Evolutionary conservation across 2,888 invertebrate genomes (phyloP), one percentile per base, ranked within the genome.

Genomic region (Napeogenes inachia): DNA sequence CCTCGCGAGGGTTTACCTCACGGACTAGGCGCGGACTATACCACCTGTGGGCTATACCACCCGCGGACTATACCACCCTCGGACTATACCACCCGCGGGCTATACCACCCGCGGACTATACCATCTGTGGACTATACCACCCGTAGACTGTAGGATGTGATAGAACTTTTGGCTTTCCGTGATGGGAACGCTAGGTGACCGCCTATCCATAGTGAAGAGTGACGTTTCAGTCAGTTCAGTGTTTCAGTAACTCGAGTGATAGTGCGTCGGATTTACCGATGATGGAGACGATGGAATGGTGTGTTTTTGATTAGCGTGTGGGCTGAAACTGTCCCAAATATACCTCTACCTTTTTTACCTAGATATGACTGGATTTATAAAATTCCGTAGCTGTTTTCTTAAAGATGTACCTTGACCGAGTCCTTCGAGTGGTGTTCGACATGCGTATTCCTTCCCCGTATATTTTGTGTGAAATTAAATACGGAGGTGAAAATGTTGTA

Each of bases 1-100:
- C 74, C 73, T 71, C 63, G 72, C 86, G 73, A 71, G 79, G 67
- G 81, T 89, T 67, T 89, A 87, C 80, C 87, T 89, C 78, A 87
- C 74, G 76, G 66, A 68, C 69, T 69, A 69, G 69, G 62, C 67
- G 67, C 63, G 58, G 56, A 42, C 10, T 42, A 10, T 10, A 21
- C 21, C 21, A 21, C 21, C 21, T 21, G 21, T 21, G 21, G 21
- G 21, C 21, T 21, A 21, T 21, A 21, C 21, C 21, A 21, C 38
- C 38, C 38, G 8, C 50, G 45, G 30, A 38, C n/a, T 59, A 45
- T 54, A 38, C 13, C n/a, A n/a, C n/a, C 47, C 47, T 3, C n/a
- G 13, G 47, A 13, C 47, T 47, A 47, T 3, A 13, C 21, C 21
- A 21, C 38, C 38, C 38, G 8, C 50, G 33, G 30, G 13, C n/a